A percentile compares a stretch with the other conserved stretches of the same genome.
Conservation (phyloP, 2,888 invertebrate genomes). For the Heliconius hortense region DNA sequence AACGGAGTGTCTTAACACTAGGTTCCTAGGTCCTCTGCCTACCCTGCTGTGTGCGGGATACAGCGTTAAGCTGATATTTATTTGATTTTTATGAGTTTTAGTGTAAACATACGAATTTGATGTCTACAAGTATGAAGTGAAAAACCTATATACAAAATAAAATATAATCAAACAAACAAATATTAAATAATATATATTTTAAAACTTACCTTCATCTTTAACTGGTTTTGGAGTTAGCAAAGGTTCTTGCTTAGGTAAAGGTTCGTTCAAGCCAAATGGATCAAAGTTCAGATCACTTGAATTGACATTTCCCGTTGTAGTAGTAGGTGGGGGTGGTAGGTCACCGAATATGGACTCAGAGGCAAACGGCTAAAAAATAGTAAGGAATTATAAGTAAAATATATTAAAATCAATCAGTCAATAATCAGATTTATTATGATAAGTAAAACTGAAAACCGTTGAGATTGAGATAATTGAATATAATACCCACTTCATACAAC, state of each 20-base stretch:
- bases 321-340: slow-evolving; percentile 60
- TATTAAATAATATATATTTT: not conserved
- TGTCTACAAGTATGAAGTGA: too few relatives aligned
- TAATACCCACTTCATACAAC: not conserved
- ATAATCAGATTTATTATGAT: too few relatives aligned
- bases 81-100: too few relatives aligned
- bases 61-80: too few relatives aligned
- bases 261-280: slow-evolving; percentile 83
- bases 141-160: too few relatives aligned
- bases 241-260: slow-evolving; percentile 70
- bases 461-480: not conserved
- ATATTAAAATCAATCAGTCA: too few relatives aligned
- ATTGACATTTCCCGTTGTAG: slow-evolving; percentile 47
- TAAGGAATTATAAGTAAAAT: slow-evolving; percentile 22
- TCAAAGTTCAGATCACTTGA: slow-evolving; percentile 80
- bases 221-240: slow-evolving; percentile 64
- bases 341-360: slow-evolving; percentile 71
- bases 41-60: too few relatives aligned
- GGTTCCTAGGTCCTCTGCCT: too few relatives aligned
- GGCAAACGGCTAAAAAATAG: slow-evolving; percentile 54
- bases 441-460: not conserved
- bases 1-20: too few relatives aligned
- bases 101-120: too few relatives aligned
- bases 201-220: slow-evolving; percentile 63
- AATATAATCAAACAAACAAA: not conserved